These are phyloP conservation scores for Gandaritis pyraliata DNA, from an alignment of 2,888 invertebrate genomes.

Conservation along the genomic window DNA sequence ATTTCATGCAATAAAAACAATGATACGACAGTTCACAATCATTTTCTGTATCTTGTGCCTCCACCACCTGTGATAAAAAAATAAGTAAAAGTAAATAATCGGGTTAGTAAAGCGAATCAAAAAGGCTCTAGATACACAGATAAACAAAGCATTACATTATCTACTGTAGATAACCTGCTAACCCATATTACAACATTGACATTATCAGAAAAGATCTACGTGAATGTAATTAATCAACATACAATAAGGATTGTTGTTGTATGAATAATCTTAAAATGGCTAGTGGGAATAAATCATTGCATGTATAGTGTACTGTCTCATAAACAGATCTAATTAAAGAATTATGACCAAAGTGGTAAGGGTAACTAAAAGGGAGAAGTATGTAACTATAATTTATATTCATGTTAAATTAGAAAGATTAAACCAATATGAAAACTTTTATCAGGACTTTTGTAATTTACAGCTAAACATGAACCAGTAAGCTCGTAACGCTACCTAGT, in stretches of 20 bases:
- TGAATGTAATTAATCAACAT: conserved; percentile 35
- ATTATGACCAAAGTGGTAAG: too few relatives aligned
- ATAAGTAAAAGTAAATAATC: conserved; percentile 4
- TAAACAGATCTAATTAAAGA: too few relatives aligned
- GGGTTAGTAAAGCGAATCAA: background rate
- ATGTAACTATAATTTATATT: too few relatives aligned
- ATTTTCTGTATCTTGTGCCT: background rate
- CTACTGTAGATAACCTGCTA: conserved; percentile 39
- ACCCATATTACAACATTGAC: conserved; percentile 33
- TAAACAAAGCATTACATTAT: conserved; percentile 22
- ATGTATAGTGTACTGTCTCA: too few relatives aligned
- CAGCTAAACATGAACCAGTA: too few relatives aligned
- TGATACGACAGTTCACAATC: background rate
- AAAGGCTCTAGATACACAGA: conserved; percentile 2
- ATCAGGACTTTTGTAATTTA: too few relatives aligned
- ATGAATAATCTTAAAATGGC: conserved; percentile 18
- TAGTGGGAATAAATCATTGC: conserved; percentile 4
- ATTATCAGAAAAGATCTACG: conserved; percentile 36
- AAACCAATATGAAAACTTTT: too few relatives aligned
- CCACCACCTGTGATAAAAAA: conserved; percentile 10
- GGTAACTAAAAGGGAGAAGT: too few relatives aligned
- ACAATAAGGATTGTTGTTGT: conserved; percentile 31
- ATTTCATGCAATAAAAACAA: too few relatives aligned
- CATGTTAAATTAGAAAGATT: too few relatives aligned
- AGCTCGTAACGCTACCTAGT: too few relatives aligned